A percentile compares a stretch with the other conserved stretches of the same genome.
Conservation (phyloP, 2,888 invertebrate species). For the Xestia c-nigrum region DNA sequence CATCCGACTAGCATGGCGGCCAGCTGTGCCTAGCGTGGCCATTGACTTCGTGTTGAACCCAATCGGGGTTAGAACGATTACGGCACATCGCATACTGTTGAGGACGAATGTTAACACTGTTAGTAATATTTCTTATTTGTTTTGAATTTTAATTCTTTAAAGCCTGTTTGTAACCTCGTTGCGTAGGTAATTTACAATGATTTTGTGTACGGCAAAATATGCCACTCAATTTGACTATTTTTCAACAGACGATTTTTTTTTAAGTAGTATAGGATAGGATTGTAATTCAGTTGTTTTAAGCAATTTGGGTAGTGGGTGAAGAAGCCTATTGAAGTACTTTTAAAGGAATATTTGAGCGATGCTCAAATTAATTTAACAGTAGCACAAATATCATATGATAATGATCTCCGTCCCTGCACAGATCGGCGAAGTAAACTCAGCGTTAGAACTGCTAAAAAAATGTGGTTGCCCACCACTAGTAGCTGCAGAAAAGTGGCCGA, state of each 20-base stretch:
- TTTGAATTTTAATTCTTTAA: neutral
- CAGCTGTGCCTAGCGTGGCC: constrained; percentile 71
- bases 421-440: constrained; percentile 81
- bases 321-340: neutral
- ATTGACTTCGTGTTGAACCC: constrained; percentile 73
- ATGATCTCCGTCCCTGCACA: constrained; percentile 45
- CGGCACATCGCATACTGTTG: constrained; percentile 73
- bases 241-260: neutral
- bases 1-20: constrained; percentile 84
- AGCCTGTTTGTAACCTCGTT: neutral
- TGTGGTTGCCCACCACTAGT: constrained; percentile 74
- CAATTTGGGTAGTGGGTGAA: neutral
- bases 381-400: neutral
- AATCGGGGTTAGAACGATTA: constrained; percentile 68
- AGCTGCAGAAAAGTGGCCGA: constrained; percentile 78
- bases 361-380: neutral
- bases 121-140: constrained; percentile 52
- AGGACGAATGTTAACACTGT: constrained; percentile 64
- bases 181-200: neutral
- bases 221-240: neutral
- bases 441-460: constrained; percentile 80
- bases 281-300: neutral
- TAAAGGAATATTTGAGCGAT: neutral
- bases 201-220: neutral
- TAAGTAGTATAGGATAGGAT: neutral